These are phyloP conservation scores for Nymphicus hollandicus DNA, from an alignment of 2,113 vertebrate genomes.

Conservation along the genomic window DNA sequence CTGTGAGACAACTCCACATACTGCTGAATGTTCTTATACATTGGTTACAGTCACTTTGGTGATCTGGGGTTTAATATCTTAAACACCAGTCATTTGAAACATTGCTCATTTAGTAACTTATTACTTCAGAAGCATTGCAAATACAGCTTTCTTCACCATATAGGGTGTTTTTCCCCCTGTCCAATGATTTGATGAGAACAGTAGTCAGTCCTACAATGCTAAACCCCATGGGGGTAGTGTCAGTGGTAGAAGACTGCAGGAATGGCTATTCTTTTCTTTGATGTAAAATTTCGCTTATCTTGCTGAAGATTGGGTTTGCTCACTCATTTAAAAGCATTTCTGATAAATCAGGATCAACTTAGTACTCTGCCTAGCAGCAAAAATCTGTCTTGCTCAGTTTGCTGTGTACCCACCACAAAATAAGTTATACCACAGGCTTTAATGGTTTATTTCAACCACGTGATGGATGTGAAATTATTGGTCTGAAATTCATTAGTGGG, in stretches of 20 bases:
- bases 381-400: neutral
- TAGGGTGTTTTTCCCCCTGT: neutral
- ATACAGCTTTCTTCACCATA: neutral
- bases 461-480: conserved; percentile 53
- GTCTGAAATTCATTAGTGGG: conserved; percentile 57
- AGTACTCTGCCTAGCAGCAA: conserved; percentile 17
- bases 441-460: conserved; percentile 17
- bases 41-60: neutral
- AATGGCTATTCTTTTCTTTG: neutral
- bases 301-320: neutral
- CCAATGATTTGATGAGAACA: neutral
- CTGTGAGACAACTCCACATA: neutral
- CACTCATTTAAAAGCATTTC: conserved; percentile 6
- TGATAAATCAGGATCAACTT: conserved; percentile 10
- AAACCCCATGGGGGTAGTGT: neutral
- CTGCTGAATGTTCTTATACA: neutral
- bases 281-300: neutral
- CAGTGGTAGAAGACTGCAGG: neutral
- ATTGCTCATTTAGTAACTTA: neutral
- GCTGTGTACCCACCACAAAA: neutral
- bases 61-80: neutral
- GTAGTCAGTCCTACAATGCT: neutral
- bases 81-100: neutral
- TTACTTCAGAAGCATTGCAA: neutral
- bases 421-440: neutral